Evolutionary conservation across 2,113 vertebrate genomes (phyloP).

Genomic region (Girardinichthys multiradiatus): DNA sequence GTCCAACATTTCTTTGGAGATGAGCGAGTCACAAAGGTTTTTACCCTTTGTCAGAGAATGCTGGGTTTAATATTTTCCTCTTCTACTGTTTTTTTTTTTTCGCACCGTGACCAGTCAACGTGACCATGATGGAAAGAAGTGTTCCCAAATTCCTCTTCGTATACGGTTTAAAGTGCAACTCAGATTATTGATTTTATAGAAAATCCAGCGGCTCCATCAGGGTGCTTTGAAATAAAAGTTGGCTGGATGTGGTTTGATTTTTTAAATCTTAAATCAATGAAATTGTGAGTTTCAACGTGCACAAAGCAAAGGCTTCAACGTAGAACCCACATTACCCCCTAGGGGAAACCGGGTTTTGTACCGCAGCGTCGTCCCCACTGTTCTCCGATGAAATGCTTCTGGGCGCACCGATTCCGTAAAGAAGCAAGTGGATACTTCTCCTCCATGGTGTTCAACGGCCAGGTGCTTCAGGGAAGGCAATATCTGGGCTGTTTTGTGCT

Average conservation of each 20-base stretch:
- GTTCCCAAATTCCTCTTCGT: slow-evolving; percentile 59
- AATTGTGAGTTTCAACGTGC: slow-evolving; percentile 68
- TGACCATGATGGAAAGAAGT: slow-evolving; percentile 54
- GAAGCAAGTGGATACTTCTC: slow-evolving; percentile 57
- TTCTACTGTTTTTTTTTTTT: slow-evolving; percentile 6
- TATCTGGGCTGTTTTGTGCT: slow-evolving; percentile 45
- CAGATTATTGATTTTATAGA: slow-evolving; percentile 28
- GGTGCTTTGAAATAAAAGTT: slow-evolving; percentile 39
- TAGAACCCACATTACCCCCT: slow-evolving; percentile 43
- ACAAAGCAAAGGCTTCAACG: slow-evolving; percentile 60
- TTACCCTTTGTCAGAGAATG: slow-evolving; percentile 7
- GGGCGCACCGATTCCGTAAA: slow-evolving; percentile 25
- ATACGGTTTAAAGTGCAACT: slow-evolving; percentile 50
- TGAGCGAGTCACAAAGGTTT: background rate
- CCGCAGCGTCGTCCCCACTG: slow-evolving; percentile 45
- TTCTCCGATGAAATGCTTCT: slow-evolving; percentile 46
- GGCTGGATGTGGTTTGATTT: background rate
- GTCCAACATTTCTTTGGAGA: slow-evolving; percentile 7
- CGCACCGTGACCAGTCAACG: slow-evolving; percentile 58
- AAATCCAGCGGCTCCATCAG: background rate
- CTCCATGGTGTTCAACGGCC: slow-evolving; percentile 58
- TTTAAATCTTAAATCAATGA: slow-evolving; percentile 26
- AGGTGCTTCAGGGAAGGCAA: slow-evolving; percentile 51
- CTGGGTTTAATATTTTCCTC: slow-evolving; percentile 29
- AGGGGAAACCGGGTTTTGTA: slow-evolving; percentile 42